Evolutionary conservation across 37 sponge, comb jelly and placozoan genomes (phyloP).

Genomic region (Halichondria panicea): DNA sequence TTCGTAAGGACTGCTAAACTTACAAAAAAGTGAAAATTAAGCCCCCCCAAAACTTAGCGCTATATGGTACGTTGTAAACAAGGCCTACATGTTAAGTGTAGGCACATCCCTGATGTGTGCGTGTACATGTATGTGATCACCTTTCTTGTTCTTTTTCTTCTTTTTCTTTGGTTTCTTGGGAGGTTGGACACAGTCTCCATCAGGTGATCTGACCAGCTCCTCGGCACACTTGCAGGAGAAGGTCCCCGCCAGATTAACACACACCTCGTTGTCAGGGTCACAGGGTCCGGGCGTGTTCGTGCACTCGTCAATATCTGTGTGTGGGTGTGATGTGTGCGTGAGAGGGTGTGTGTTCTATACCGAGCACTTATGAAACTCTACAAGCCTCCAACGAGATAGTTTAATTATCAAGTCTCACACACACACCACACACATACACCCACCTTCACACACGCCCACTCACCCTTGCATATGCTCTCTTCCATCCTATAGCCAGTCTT

Average conservation of each 20-base stretch:
- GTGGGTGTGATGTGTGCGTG: constrained; percentile 1
- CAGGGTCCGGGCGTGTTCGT: constrained; percentile 14
- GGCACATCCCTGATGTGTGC: too few relatives aligned
- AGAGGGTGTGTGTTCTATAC: neutral
- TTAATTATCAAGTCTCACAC: neutral
- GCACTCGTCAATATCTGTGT: constrained; percentile 73
- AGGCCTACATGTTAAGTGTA: too few relatives aligned
- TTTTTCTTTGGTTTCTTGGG: constrained; percentile 34
- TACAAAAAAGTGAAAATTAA: too few relatives aligned
- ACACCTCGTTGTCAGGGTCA: constrained; percentile 64
- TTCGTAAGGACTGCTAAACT: too few relatives aligned
- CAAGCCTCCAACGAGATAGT: neutral
- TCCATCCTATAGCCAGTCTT: too few relatives aligned
- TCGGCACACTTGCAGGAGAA: constrained; percentile 74
- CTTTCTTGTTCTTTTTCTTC: constrained; percentile 26
- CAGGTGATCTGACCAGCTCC: constrained; percentile 40
- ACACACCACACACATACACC: neutral
- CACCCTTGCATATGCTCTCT: constrained; percentile 7
- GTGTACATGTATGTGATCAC: too few relatives aligned
- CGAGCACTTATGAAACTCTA: neutral
- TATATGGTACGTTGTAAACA: too few relatives aligned
- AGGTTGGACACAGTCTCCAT: constrained; percentile 57
- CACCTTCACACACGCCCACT: constrained; percentile 67
- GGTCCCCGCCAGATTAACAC: constrained; percentile 60
- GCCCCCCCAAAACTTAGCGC: too few relatives aligned